Conservation (phyloP, 1,140 invertebrate species). For the Caerostris darwini region DNA sequence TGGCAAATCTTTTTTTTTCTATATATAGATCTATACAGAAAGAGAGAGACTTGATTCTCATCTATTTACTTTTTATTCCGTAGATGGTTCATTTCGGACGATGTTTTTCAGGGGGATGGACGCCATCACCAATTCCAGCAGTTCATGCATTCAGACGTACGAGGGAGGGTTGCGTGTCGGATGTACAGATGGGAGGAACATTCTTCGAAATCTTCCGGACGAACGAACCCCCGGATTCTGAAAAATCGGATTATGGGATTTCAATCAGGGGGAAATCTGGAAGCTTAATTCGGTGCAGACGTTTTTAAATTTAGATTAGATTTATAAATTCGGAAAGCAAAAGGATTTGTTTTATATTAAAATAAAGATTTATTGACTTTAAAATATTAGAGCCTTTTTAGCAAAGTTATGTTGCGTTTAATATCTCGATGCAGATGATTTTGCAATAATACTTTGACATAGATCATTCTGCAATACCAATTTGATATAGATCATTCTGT, state of each 20-base stretch:
- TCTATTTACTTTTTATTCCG: constrained; percentile 27
- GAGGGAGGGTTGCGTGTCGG: neutral
- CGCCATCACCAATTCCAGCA: neutral
- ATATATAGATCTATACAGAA: neutral
- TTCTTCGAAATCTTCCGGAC: neutral
- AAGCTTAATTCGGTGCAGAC: too few species aligned
- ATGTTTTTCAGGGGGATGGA: neutral
- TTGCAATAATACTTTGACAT: too few species aligned
- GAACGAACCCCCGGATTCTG: neutral
- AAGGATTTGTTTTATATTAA: too few species aligned
- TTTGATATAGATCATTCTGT: too few species aligned
- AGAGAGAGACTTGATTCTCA: neutral
- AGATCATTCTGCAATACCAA: too few species aligned
- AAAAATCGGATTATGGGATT: neutral
- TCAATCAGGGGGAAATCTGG: neutral
- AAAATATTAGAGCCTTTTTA: too few species aligned
- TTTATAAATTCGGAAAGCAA: too few species aligned
- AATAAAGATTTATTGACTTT: too few species aligned
- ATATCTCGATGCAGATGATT: too few species aligned
- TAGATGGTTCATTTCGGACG: neutral
- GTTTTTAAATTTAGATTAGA: too few species aligned
- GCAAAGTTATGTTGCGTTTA: too few species aligned
- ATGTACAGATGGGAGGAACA: neutral
- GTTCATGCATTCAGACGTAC: neutral
- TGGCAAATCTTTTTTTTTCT: neutral